A percentile compares a stretch with the other conserved stretches of the same genome.
Evolutionary conservation across 2,888 invertebrate species (phyloP).

Genomic region (Platerodrilus igneus): DNA sequence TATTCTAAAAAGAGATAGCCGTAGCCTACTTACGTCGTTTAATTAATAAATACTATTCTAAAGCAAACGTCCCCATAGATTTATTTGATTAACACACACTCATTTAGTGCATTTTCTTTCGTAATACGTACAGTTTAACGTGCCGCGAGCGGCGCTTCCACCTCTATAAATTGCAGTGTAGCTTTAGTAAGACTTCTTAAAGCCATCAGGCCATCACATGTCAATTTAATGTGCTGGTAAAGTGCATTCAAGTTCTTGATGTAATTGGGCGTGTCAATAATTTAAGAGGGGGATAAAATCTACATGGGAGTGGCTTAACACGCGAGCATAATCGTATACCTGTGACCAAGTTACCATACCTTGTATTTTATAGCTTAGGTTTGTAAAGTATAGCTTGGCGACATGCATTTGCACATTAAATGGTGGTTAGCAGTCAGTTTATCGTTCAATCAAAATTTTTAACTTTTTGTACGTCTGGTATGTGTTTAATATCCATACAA

Average conservation of each 20-base stretch:
- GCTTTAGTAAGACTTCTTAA: too few species aligned
- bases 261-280: constrained; percentile 29
- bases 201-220: too few species aligned
- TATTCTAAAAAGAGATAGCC: too few species aligned
- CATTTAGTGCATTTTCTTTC: too few species aligned
- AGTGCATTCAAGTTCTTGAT: constrained; percentile 20
- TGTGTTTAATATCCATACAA: constrained; percentile 14
- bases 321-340: constrained; percentile 32
- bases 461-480: constrained; percentile 20
- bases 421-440: constrained; percentile 32
- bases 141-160: too few species aligned
- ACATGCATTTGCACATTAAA: constrained; percentile 44
- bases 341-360: constrained; percentile 25
- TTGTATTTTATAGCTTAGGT: constrained; percentile 35
- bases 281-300: constrained; percentile 16
- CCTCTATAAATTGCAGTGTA: too few species aligned
- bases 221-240: too few species aligned
- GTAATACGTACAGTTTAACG: too few species aligned
- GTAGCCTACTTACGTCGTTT: too few species aligned
- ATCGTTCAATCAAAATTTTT: constrained; percentile 38
- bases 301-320: constrained; percentile 30
- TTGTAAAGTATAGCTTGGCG: constrained; percentile 27
- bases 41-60: too few species aligned
- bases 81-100: too few species aligned
- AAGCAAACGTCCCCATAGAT: too few species aligned